Evolutionary conservation across 30 jellyfish, hydroid and myxozoan species (phyloP).

Genomic region (Hydractinia symbiolongicarpus): DNA sequence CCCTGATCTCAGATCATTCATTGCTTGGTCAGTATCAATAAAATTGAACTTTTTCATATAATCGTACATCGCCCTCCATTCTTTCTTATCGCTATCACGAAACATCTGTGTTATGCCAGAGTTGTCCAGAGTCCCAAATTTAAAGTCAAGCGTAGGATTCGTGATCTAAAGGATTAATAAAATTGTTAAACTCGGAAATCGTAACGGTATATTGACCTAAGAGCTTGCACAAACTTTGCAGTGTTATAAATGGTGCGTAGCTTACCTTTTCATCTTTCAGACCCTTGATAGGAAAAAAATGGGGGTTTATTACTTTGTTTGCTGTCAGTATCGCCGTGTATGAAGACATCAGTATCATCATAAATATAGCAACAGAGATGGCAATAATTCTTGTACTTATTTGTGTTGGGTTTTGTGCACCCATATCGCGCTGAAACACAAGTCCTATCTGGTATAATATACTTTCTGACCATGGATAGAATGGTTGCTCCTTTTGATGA

Average conservation of each 20-base stretch:
- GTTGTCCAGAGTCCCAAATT: slow-evolving; percentile 38
- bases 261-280: slow-evolving; percentile 52
- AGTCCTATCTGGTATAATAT: not conserved
- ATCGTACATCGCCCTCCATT: slow-evolving; percentile 28
- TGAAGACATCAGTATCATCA: slow-evolving; percentile 1
- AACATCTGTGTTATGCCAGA: slow-evolving; percentile 40
- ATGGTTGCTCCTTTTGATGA: not conserved
- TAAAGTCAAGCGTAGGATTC: slow-evolving; percentile 40
- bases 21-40: not conserved
- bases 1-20: not conserved
- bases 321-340: not conserved
- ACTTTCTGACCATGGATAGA: not conserved
- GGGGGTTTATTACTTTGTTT: slow-evolving; percentile 27
- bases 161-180: slow-evolving; percentile 24
- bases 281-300: slow-evolving; percentile 26
- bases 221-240: too few relatives aligned
- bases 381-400: not conserved
- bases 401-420: not conserved
- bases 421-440: not conserved
- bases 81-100: slow-evolving; percentile 23
- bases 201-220: not conserved
- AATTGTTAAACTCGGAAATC: not conserved
- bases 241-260: too few relatives aligned
- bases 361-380: not conserved
- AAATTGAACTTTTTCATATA: slow-evolving; percentile 50